Percentiles rank a stretch among this genome's conserved stretches.
Conservation (phyloP, 2,113 vertebrate genomes). For the Progne subis region DNA sequence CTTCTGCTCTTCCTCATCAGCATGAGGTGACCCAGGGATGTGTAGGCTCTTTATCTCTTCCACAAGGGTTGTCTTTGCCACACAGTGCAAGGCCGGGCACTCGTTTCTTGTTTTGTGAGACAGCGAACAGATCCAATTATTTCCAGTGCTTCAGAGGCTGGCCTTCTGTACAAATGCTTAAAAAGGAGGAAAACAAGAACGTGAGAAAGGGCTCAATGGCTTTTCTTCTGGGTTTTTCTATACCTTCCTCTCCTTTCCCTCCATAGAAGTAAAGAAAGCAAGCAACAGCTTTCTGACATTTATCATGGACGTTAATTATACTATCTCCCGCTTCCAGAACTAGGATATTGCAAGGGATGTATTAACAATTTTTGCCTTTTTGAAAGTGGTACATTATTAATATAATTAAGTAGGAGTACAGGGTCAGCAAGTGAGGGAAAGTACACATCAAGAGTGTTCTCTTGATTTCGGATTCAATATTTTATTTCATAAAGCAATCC, state of each 20-base stretch:
- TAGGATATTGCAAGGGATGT: slow-evolving; percentile 38
- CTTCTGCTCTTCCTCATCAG: slow-evolving; percentile 33
- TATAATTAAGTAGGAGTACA: slow-evolving; percentile 47
- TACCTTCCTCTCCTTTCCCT: background rate
- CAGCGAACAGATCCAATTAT: slow-evolving; percentile 49
- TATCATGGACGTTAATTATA: slow-evolving; percentile 57
- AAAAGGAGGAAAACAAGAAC: background rate
- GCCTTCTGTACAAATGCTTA: slow-evolving; percentile 2
- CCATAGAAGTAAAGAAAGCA: slow-evolving; percentile 21
- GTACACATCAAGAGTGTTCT: background rate
- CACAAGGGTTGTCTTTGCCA: slow-evolving; percentile 17
- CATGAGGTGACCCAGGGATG: background rate
- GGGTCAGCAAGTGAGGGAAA: slow-evolving; percentile 43
- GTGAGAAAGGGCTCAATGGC: slow-evolving; percentile 1
- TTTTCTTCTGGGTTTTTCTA: background rate
- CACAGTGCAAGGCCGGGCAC: background rate
- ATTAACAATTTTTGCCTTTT: slow-evolving; percentile 43
- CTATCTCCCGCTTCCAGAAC: slow-evolving; percentile 66
- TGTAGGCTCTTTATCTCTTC: slow-evolving; percentile 35
- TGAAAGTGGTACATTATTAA: slow-evolving; percentile 59
- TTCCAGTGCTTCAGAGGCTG: background rate
- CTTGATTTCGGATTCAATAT: slow-evolving; percentile 31
- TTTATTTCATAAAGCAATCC: background rate
- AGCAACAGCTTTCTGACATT: slow-evolving; percentile 42
- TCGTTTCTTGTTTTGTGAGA: background rate